phyloP scores from a whole-genome alignment of 2,888 invertebrate genomes.

The Panorpa germanica region DNA sequence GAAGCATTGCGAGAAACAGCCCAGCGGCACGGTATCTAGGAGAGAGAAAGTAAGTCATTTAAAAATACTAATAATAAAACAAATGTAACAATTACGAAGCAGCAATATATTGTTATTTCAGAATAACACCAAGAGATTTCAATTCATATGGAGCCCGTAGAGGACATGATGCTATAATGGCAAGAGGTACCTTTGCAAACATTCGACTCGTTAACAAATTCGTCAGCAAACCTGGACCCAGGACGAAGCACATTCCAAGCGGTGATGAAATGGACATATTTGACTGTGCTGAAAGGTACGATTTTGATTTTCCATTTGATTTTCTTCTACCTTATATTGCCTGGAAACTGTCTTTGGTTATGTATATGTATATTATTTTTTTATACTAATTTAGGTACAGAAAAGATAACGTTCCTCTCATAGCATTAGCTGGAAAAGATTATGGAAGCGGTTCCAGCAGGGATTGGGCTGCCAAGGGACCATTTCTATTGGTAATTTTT shows the following conservation, averaged over 20 bases:
- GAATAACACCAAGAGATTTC: constrained; percentile 81
- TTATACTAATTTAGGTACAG: constrained; percentile 34
- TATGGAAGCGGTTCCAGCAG: constrained; percentile 96
- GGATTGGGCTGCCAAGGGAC: constrained; percentile 99
- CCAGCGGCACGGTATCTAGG: constrained; percentile 76
- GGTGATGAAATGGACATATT: constrained; percentile 86
- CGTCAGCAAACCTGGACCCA: constrained; percentile 57
- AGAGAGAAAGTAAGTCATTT: constrained; percentile 37
- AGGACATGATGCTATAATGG: constrained; percentile 96
- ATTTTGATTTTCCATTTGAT: neutral
- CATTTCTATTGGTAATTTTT: constrained; percentile 68
- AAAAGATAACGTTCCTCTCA: constrained; percentile 51
- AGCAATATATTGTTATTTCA: constrained; percentile 19
- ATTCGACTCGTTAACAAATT: constrained; percentile 89
- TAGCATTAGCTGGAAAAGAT: constrained; percentile 88
- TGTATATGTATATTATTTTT: neutral
- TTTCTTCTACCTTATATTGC: too few species aligned
- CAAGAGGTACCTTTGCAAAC: constrained; percentile 95
- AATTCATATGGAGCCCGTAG: constrained; percentile 96
- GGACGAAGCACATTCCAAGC: constrained; percentile 72
- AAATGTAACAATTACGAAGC: neutral
- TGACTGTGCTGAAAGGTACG: constrained; percentile 69
- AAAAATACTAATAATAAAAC: neutral
- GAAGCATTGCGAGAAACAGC: constrained; percentile 88
- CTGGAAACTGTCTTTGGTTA: too few species aligned